These are phyloP conservation scores for Aphidius gifuensis DNA, from an alignment of 1,140 invertebrate species.

Conservation along the genomic window DNA sequence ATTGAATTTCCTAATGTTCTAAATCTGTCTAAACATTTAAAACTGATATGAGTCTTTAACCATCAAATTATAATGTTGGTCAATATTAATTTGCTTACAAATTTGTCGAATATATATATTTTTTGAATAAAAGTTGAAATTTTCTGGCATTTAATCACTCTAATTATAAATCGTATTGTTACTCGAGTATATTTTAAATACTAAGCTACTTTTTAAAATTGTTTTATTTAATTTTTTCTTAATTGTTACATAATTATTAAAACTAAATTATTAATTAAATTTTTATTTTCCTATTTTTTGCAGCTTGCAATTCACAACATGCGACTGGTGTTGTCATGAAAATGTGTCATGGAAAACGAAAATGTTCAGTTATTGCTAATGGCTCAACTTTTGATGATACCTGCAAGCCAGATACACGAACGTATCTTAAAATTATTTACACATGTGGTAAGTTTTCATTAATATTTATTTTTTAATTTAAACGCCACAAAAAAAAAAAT, in stretches of 20 bases:
- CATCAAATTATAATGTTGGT: too few relatives aligned
- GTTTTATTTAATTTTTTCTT: too few relatives aligned
- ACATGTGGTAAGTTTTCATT: conserved; percentile 83
- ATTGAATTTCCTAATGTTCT: too few relatives aligned
- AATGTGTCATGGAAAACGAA: conserved; percentile 82
- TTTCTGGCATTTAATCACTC: background rate
- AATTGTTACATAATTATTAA: too few relatives aligned
- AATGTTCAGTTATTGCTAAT: conserved; percentile 78
- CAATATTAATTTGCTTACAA: too few relatives aligned
- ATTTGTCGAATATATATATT: too few relatives aligned
- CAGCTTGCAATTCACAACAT: conserved; percentile 83
- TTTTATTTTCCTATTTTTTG: conserved; percentile 33
- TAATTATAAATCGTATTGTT: too few relatives aligned
- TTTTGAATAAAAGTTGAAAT: background rate
- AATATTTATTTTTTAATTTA: conserved; percentile 5
- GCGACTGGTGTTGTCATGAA: conserved; percentile 86
- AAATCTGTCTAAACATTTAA: too few relatives aligned
- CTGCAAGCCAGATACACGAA: conserved; percentile 75
- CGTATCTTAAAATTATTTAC: conserved; percentile 89
- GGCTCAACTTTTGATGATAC: conserved; percentile 83
- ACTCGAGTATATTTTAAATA: too few relatives aligned
- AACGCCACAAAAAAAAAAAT: background rate
- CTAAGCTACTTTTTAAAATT: too few relatives aligned
- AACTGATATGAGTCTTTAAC: too few relatives aligned
- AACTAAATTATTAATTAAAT: background rate